phyloP scores from a whole-genome alignment of 2,797 vertebrate genomes.

The Xerus rutilus region DNA sequence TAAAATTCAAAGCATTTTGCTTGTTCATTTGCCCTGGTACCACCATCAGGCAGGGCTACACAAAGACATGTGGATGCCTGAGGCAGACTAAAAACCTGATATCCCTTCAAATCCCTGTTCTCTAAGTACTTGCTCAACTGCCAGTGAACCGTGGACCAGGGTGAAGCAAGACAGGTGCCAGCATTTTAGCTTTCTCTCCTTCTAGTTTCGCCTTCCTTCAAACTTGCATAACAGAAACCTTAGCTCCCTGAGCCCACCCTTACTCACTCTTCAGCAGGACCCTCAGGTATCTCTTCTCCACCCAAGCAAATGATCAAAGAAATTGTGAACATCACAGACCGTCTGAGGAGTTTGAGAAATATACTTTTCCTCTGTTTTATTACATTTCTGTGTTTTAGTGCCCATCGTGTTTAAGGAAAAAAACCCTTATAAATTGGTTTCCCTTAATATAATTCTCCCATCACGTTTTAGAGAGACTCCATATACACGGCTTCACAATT shows the following conservation, averaged over 20 bases:
- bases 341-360: background rate
- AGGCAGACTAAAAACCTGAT: background rate
- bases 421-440: background rate
- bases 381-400: background rate
- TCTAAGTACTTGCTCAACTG: background rate
- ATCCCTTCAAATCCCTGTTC: background rate
- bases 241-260: background rate
- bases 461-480: background rate
- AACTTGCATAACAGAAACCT: background rate
- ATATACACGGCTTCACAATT: background rate
- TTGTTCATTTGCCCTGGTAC: background rate
- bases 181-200: background rate
- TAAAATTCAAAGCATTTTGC: background rate
- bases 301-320: background rate
- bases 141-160: background rate
- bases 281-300: background rate
- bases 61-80: background rate
- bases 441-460: background rate
- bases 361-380: background rate
- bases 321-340: background rate
- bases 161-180: too few relatives aligned
- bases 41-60: background rate
- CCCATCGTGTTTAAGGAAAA: background rate
- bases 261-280: background rate
- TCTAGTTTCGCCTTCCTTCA: background rate